Evolutionary conservation across 2,113 vertebrate species (phyloP).

Genomic region (Microtus pennsylvanicus): DNA sequence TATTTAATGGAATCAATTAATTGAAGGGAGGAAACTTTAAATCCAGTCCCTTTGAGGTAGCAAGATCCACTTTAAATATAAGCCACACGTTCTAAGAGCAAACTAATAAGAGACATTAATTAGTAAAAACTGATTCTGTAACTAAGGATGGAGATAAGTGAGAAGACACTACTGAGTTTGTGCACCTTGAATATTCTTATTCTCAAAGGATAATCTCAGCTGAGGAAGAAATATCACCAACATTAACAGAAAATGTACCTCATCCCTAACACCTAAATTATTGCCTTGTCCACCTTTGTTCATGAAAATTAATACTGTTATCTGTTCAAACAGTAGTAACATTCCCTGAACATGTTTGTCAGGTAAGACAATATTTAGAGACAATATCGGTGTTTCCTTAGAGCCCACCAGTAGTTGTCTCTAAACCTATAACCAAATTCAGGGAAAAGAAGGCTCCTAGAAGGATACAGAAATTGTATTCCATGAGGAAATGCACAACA

Average conservation of each 20-base stretch:
- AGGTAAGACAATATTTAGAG: not conserved
- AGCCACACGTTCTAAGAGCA: not conserved
- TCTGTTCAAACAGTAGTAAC: not conserved
- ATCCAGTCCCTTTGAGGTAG: no score
- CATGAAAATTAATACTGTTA: not conserved
- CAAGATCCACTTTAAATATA: not conserved
- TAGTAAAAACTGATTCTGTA: not conserved
- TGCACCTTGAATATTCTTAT: fast-evolving
- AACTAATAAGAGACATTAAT: not conserved
- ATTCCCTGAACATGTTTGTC: not conserved
- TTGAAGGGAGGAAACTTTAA: no score
- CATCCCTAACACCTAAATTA: no score
- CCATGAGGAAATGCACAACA: not conserved
- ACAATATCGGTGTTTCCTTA: not conserved
- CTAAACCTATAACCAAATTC: not conserved
- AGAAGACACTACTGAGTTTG: not conserved
- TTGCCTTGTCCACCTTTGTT: not conserved
- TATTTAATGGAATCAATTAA: not conserved
- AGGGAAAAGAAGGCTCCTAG: not conserved
- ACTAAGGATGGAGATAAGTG: not conserved
- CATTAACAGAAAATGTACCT: not conserved
- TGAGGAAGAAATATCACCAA: not conserved
- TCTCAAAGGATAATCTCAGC: not conserved
- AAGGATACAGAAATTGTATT: not conserved
- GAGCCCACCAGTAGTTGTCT: not conserved